phyloP scores from a whole-genome alignment of 2,113 vertebrate genomes.

The Castor canadensis region DNA sequence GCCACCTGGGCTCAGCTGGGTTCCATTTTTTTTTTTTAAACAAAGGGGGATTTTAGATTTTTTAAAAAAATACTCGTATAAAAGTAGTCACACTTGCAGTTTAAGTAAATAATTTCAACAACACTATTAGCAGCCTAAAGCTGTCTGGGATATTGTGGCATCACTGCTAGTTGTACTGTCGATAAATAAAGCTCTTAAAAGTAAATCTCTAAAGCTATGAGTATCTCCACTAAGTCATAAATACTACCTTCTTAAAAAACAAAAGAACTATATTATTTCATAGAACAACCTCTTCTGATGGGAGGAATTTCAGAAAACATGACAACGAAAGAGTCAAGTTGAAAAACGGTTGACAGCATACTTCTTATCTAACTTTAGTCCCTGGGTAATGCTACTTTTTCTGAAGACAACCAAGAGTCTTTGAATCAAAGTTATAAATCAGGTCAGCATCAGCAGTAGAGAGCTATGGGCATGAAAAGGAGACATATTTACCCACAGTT shows the following conservation, averaged over 20 bases:
- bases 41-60: background rate
- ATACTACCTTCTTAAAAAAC: background rate
- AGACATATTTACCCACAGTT: background rate
- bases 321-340: background rate
- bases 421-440: background rate
- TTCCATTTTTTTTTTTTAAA: background rate
- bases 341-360: background rate
- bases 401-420: background rate
- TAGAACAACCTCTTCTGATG: background rate
- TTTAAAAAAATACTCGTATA: background rate
- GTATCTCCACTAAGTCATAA: background rate
- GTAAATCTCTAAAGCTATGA: background rate
- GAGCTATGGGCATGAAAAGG: background rate
- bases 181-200: conserved; percentile 13
- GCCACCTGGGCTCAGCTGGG: background rate
- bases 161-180: background rate
- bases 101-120: background rate
- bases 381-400: background rate
- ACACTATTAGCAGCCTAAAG: background rate
- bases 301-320: background rate
- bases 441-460: background rate
- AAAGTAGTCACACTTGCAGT: background rate
- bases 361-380: background rate
- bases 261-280: background rate
- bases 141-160: background rate